Evolutionary conservation across 2,113 vertebrate species (phyloP).

Genomic region (Podarcis raffonei): DNA sequence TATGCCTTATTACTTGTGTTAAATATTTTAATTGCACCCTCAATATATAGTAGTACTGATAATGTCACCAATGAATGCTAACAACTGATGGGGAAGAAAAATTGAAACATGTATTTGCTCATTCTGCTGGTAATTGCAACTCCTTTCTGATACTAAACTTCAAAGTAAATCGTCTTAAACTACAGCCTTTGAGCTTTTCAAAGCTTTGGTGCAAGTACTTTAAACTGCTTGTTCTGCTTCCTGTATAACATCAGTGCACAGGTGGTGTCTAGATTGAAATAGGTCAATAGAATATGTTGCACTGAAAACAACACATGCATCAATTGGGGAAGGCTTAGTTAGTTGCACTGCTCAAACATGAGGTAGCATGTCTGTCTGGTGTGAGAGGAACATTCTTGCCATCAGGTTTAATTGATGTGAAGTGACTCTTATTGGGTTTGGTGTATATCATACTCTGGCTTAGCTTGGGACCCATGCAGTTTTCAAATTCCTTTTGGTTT

Average conservation of each 20-base stretch:
- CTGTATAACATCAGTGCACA: neutral
- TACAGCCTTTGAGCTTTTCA: neutral
- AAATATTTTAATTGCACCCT: conserved; percentile 35
- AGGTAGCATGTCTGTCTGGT: neutral
- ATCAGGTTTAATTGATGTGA: neutral
- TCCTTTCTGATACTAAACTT: accelerated
- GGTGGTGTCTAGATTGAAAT: neutral
- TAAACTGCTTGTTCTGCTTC: neutral
- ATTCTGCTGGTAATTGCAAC: neutral
- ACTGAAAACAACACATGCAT: neutral
- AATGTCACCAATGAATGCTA: neutral
- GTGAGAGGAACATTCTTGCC: neutral
- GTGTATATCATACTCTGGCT: neutral
- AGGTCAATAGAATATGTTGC: neutral
- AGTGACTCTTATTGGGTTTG: neutral
- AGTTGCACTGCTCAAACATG: neutral
- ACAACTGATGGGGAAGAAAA: neutral
- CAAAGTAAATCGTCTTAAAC: neutral
- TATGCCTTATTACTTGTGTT: conserved; percentile 54
- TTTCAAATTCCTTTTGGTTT: neutral
- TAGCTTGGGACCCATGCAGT: too few relatives aligned
- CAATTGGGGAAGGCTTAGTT: neutral
- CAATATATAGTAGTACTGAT: conserved; percentile 21
- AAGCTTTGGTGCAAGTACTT: neutral
- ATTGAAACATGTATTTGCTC: neutral